Base-by-base conservation (phyloP, 2,113 vertebrate genomes). In the Tetrax tetrax region DNA sequence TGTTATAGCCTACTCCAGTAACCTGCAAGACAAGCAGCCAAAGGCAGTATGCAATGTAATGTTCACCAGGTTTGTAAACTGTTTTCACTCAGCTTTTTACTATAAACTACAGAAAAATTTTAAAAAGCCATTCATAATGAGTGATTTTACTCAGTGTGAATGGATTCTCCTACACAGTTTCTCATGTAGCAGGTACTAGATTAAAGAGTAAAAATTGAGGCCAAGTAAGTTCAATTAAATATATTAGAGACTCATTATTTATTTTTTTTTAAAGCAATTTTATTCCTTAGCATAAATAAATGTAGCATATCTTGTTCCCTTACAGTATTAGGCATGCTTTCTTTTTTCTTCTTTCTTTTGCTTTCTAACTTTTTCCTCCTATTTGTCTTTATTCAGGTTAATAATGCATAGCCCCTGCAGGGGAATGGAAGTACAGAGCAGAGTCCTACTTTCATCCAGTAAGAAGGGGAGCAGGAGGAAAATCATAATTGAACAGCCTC, bases 1-100 rank as follows among this genome's bases (percentile, higher is more conserved):
- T 98, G 88, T 99, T 99, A 95, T 99, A 99, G 59, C 99, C 99
- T 24, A 99, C 99, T 13, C 99, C 99, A 12, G 99, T 99, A 91
- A 99, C 99, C 99, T 99, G 97, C 29, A 87, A 76, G 35, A 94
- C 37, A 96, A 74, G 83, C 59, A 77, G 72, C 50, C 92, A 81
- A 37, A 95, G 72, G 45, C 27, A 81, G 16, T 6, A 80, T 16
- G 68, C 9, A 92, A 74, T 20, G 17, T 18, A 24, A 31, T 4
- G 8, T 23, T 68, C 29, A 65, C 19, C 33, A 54, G 35, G 24
- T 31, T 78, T 81, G 75, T 8, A 7, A 69, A 81, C 9, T 33
- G 22, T 12, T 61, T 59, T 23, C 16, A 59, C 48, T 79, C 82
- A 76, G 51, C n/a, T 84, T 93, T 81, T 85, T 25, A 60, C 24